Base-by-base conservation (phyloP, 1,140 invertebrate genomes). In the Drosophila subobscura region DNA sequence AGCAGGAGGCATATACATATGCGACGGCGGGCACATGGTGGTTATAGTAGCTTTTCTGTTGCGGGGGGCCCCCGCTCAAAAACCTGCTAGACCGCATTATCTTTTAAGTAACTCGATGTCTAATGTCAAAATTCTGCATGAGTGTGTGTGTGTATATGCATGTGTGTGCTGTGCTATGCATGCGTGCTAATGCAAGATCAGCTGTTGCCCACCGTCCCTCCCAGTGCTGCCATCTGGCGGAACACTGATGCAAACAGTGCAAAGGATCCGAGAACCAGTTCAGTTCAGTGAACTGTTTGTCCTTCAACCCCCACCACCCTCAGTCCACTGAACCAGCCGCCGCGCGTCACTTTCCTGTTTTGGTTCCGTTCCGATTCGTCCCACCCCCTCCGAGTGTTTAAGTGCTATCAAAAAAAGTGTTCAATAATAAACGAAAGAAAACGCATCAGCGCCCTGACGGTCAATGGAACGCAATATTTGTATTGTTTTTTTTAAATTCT, bases 391-490 rank as follows among this genome's bases (percentile, higher is more conserved):
- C 33, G 10, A 37, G 33, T 57, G 55, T 64, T 55, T 44, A 65
- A 65, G 63, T 65, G 63, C 45, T 29, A 57, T 29, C 20, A 45
- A 55, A 8, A 27, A n/a, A 20, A 46, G 33, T 37, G 33, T 37
- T 37, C 12, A 55, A 50, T 45, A 52, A 42, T 54, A 70, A 70
- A 64, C 42, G 22, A 56, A 33, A 27, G 37, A 66, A 53, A 45
- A 41, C 27, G 22, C 44, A 63, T 68, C 66, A 70, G 51, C 51
- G 51, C 33, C 33, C 63, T 68, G 66, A 68, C 64, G 66, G 66
- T 70, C 66, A 70, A 70, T 70, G 64, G 66, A 70, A 70, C 66
- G 66, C 66, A 70, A 70, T 70, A 68, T 68, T 37, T 70, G 51
- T 55, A 56, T 68, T 46, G 33, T 70, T 42, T 56, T 44, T 46